Evolutionary conservation across 2,888 invertebrate species (phyloP), one percentile per base, ranked within the genome.

Genomic region (Liopterus haemorrhoidalis): DNA sequence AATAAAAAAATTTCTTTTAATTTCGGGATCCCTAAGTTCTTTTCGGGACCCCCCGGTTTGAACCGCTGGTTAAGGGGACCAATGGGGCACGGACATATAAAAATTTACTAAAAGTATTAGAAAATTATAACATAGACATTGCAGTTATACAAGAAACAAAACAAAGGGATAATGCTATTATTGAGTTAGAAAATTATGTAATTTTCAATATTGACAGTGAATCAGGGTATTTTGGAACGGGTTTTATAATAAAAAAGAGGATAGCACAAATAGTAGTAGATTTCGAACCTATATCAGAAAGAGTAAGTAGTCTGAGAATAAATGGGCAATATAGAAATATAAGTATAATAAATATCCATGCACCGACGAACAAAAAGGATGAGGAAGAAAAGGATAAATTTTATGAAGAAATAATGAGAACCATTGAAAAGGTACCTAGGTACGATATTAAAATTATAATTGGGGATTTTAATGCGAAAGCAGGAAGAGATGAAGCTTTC

Each of bases 301-400:
- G 48, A 46, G 36, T 52, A 25, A 50, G 48, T 28, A 40, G 19
- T 16, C 5, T 49, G 24, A 40, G 46, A 28, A 15, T 52, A 9
- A 52, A 46, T 41, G 49, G 46, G 25, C 42, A 16, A 11, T 49
- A 41, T 27, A 46, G 42, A 16, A 49, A 51, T 33, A 33, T 50
- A 31, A 28, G 37, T 12, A 36, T 53, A 14, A 31, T 50, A 5
- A 41, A 46, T 41, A 39, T 31, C 8, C 36, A 50, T 30, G 48
- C 50, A 4, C 49, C 49, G 6, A 53, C 48, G 6, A 43, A 53
- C 3, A 47, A 39, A 18, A 37, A 35, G 22, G 37, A 46, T 12
- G 44, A 46, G 20, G 37, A 47, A n/a, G 19, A 38, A 11, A 49
- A 48, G 39, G 49, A 51, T 38, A 31, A n/a, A 11, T 49, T 47